Conservation (phyloP, 2,888 invertebrate species). For the Harmothoe impar region DNA sequence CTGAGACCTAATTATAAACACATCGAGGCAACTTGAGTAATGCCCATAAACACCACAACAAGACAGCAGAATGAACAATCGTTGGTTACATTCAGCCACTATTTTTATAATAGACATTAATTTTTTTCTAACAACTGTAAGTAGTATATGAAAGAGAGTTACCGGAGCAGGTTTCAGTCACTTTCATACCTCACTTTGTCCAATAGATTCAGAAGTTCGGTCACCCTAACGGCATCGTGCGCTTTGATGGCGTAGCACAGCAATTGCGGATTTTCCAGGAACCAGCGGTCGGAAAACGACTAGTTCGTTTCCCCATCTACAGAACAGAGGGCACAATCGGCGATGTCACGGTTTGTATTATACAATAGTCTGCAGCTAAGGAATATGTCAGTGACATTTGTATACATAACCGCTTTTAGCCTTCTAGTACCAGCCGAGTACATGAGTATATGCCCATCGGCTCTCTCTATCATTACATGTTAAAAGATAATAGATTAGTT, state of each 20-base stretch:
- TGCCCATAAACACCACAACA: too few relatives aligned
- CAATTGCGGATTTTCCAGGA: constrained; percentile 75
- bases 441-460: too few relatives aligned
- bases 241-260: constrained; percentile 76
- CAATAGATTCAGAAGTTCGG: constrained; percentile 80
- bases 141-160: too few relatives aligned
- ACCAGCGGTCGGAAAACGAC: constrained; percentile 72
- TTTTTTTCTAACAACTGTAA: too few relatives aligned
- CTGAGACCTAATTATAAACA: not conserved
- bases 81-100: too few relatives aligned
- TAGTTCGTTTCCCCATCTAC: constrained; percentile 76
- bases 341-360: constrained; percentile 65
- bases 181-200: not conserved
- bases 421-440: too few relatives aligned
- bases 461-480: too few relatives aligned
- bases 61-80: too few relatives aligned
- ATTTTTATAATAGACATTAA: too few relatives aligned
- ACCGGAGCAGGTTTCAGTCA: too few relatives aligned
- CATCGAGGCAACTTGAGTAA: too few relatives aligned
- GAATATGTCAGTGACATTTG: not conserved
- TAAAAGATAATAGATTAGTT: too few relatives aligned
- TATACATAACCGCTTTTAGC: not conserved
- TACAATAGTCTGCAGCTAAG: not conserved
- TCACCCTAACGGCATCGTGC: constrained; percentile 81
- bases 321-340: constrained; percentile 74